Conservation (phyloP, 2,113 vertebrate species). For the Cheirogaleus medius region DNA sequence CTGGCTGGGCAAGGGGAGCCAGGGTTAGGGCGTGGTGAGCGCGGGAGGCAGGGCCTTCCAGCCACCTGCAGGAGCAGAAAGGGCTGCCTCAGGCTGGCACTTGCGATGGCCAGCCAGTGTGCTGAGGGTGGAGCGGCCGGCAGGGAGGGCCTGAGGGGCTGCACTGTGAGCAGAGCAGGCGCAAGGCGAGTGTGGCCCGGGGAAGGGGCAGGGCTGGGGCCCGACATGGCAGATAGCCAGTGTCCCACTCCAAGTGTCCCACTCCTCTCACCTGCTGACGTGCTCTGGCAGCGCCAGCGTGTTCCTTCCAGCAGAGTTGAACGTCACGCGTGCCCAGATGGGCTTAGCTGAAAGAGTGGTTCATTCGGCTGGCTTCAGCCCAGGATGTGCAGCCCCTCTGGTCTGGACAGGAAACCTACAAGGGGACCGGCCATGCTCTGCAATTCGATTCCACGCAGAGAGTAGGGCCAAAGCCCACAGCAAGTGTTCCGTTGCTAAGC, state of each 20-base stretch:
- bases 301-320: background rate
- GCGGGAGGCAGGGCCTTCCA: fast-evolving
- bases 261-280: background rate
- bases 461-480: background rate
- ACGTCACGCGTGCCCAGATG: background rate
- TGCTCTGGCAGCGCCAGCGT: background rate
- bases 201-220: too few relatives aligned
- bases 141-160: background rate
- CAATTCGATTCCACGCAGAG: background rate
- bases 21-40: fast-evolving
- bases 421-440: background rate
- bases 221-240: fast-evolving
- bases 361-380: background rate
- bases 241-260: background rate
- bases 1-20: fast-evolving
- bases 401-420: background rate
- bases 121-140: fast-evolving
- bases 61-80: background rate
- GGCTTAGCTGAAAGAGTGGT: background rate
- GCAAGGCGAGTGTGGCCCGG: fast-evolving
- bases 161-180: fast-evolving
- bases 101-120: background rate
- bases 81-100: too few relatives aligned
- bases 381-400: background rate
- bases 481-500: background rate